Base-by-base conservation (phyloP, 2,797 vertebrate species). In the Vespertilio murinus region DNA sequence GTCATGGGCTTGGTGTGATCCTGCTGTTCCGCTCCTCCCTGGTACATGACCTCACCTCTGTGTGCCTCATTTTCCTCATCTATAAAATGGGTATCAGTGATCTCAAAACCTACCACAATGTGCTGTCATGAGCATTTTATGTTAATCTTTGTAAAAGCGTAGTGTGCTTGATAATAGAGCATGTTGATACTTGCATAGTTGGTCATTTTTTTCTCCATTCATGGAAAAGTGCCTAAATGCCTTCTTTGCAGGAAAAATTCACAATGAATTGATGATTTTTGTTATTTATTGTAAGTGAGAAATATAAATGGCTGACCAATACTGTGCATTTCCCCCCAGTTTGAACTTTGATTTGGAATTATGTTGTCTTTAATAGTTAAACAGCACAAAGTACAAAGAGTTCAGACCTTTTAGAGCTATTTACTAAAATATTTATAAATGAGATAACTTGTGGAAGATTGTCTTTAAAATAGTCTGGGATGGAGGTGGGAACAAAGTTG, bases 261-360 rank as follows among this genome's bases (percentile, higher is more conserved):
- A 22, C 28, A 38, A 23, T 54, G 23, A 64, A 16, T 59, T 49
- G n/a, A 73, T 90, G 30, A 52, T 54, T 77, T 74, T 61, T 30
- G 22, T 73, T 30, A 56, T 79, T 96, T 80, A 77, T 59, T 47
- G 7, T 23, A 38, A 54, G 23, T 73, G 40, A 65, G 42, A 73
- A 74, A 67, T 75, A 90, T 22, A 87, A 59, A n/a, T 64, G 16
- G 20, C n/a, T 65, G 75, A 77, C 70, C 14, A 35, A 13, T 18
- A 8, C 18, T 74, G 13, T 38, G 8, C 1, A 23, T 69, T 79
- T 70, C 13, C 22, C 17, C 23, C n/a, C 45, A n/a, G 12, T 42
- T 74, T 69, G 35, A 38, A 40, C n/a, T 42, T 94, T 90, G n/a
- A 73, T 90, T 86, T 79, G 56, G 86, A 87, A 90, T 73, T 79